Evolutionary conservation across 1,140 invertebrate species (phyloP).

Genomic region (Diachasmimorpha longicaudata): DNA sequence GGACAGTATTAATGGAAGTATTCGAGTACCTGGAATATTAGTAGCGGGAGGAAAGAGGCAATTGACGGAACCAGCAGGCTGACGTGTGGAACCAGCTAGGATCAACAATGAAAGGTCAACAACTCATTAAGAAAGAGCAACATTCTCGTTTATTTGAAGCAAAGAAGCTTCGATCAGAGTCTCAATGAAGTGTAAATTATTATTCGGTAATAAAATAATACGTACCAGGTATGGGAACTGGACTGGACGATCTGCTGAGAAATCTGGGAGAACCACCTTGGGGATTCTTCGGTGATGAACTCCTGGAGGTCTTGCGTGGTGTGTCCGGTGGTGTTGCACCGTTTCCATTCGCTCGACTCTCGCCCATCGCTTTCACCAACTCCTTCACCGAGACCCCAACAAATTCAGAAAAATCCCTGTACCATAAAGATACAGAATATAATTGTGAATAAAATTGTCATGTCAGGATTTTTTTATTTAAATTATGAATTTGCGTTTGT

Average conservation of each 20-base stretch:
- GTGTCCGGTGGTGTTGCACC: constrained; percentile 76
- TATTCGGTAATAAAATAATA: background rate
- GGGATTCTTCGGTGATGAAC: constrained; percentile 69
- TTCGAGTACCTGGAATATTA: constrained; percentile 56
- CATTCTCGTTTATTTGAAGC: constrained; percentile 3
- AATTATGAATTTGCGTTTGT: constrained; percentile 26
- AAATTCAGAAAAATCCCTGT: constrained; percentile 70
- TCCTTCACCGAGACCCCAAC: constrained; percentile 81
- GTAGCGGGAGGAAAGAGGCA: constrained; percentile 55
- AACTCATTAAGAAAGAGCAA: constrained; percentile 17
- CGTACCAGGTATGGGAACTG: constrained; percentile 67
- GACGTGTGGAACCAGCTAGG: constrained; percentile 58
- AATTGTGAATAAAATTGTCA: background rate
- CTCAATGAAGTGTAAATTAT: constrained; percentile 6
- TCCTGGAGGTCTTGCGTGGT: constrained; percentile 68
- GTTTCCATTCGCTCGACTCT: constrained; percentile 79
- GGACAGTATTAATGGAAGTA: constrained; percentile 39
- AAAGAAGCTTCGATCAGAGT: background rate
- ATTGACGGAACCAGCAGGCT: constrained; percentile 54
- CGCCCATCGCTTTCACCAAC: constrained; percentile 79
- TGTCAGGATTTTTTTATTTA: background rate
- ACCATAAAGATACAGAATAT: constrained; percentile 19
- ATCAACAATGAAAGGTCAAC: constrained; percentile 44
- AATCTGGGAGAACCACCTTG: constrained; percentile 62
- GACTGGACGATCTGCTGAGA: constrained; percentile 68